Evolutionary conservation across 2,797 vertebrate species (phyloP).

Genomic region (Malacoctenus gilli): DNA sequence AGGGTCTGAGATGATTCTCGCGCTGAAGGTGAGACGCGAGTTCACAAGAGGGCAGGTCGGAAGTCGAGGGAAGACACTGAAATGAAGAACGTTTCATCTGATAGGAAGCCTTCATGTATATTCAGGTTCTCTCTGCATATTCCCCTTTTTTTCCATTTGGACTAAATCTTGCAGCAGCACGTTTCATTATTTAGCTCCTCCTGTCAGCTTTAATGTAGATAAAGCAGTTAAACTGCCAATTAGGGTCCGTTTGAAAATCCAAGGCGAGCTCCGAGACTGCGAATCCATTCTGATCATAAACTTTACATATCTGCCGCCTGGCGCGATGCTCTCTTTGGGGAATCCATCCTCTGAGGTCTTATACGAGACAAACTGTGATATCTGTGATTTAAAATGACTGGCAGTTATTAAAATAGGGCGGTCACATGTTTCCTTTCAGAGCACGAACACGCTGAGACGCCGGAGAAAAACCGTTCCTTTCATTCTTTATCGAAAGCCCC

Average conservation of each 20-base stretch:
- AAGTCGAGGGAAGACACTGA: background rate
- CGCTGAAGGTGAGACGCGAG: background rate
- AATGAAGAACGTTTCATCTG: background rate
- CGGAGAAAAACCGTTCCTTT: no score
- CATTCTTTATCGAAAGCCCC: no score
- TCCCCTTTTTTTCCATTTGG: background rate
- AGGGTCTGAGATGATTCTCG: background rate
- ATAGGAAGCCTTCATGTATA: background rate
- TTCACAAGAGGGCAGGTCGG: background rate
- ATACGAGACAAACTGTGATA: background rate
- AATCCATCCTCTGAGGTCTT: constrained; percentile 2
- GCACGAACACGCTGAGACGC: no score
- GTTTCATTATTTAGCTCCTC: constrained; percentile 7
- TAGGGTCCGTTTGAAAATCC: background rate
- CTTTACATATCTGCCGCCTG: background rate
- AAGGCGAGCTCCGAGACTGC: background rate
- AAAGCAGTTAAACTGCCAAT: background rate
- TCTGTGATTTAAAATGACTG: background rate
- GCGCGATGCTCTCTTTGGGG: background rate
- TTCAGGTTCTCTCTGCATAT: background rate
- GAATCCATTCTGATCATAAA: constrained; percentile 1
- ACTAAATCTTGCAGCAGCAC: constrained; percentile 10
- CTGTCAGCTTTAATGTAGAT: constrained; percentile 5
- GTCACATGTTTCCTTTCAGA: no score
- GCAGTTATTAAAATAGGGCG: no score